Evolutionary conservation across 2,888 invertebrate genomes (phyloP).

Genomic region (Chymomyza procnemis): DNA sequence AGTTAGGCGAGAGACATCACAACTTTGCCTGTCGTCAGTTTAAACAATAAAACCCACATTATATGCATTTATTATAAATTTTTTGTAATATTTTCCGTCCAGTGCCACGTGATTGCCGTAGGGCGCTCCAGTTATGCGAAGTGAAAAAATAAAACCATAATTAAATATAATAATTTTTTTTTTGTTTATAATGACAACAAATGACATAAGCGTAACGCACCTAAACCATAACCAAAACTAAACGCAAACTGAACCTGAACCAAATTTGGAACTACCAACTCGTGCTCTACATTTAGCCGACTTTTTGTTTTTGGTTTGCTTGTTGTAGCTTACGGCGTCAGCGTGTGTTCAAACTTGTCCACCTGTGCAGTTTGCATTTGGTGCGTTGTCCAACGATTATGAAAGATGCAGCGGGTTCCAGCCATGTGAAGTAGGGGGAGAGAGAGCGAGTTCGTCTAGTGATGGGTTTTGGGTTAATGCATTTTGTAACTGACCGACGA

Average conservation of each 20-base stretch:
- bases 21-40: slow-evolving; percentile 11
- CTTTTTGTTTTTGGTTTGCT: slow-evolving; percentile 20
- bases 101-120: slow-evolving; percentile 34
- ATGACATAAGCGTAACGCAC: slow-evolving; percentile 66
- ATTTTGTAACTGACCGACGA: slow-evolving; percentile 30
- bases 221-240: background rate
- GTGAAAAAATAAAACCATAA: slow-evolving; percentile 25
- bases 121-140: slow-evolving; percentile 4
- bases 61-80: slow-evolving; percentile 52
- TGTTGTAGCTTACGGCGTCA: slow-evolving; percentile 31
- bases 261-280: slow-evolving; percentile 45
- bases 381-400: background rate
- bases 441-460: too few relatives aligned
- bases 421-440: background rate
- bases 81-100: slow-evolving; percentile 41
- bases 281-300: background rate
- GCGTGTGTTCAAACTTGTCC: slow-evolving; percentile 61
- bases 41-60: slow-evolving; percentile 39
- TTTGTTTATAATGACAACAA: slow-evolving; percentile 41
- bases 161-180: slow-evolving; percentile 66
- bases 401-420: background rate
- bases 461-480: slow-evolving; percentile 17
- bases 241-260: slow-evolving; percentile 60
- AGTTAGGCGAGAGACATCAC: background rate
- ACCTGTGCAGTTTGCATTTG: slow-evolving; percentile 58